Evolutionary conservation across 2,113 vertebrate genomes (phyloP).

Genomic region (Athene cunicularia): DNA sequence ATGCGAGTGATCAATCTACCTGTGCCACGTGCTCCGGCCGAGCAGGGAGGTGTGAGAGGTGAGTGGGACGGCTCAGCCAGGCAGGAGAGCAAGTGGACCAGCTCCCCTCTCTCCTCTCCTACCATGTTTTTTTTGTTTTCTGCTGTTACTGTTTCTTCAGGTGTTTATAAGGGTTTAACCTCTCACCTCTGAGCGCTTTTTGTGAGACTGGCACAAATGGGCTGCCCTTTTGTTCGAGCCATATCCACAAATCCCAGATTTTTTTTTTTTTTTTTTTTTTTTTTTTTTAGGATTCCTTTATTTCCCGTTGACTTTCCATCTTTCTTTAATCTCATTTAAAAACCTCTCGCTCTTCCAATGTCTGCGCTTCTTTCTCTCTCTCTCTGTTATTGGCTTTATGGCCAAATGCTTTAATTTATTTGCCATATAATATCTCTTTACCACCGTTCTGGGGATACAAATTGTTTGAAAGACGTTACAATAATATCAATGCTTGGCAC

Average conservation of each 20-base stretch:
- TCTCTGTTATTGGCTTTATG: neutral
- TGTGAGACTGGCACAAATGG: neutral
- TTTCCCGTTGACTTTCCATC: neutral
- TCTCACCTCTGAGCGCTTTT: neutral
- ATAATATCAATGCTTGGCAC: neutral
- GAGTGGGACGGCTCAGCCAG: neutral
- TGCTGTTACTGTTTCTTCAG: neutral
- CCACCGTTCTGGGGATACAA: slow-evolving; percentile 46
- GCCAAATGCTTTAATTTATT: slow-evolving; percentile 60
- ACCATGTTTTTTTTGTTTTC: neutral
- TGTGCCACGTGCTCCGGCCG: neutral
- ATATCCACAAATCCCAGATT: neutral
- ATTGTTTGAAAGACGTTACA: slow-evolving; percentile 8
- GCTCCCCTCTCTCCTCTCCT: neutral
- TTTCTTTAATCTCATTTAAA: neutral
- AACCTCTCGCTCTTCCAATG: neutral
- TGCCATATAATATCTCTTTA: slow-evolving; percentile 45
- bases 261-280: neutral
- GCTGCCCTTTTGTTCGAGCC: neutral
- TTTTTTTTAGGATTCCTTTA: neutral
- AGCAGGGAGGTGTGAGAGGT: neutral
- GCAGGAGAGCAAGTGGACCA: rapidly evolving
- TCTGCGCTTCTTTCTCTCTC: neutral
- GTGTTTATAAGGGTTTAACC: neutral
- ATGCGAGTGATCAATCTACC: neutral